These are phyloP conservation scores for Zaprionus taronus DNA, from an alignment of 1,140 invertebrate species.

Conservation along the genomic window DNA sequence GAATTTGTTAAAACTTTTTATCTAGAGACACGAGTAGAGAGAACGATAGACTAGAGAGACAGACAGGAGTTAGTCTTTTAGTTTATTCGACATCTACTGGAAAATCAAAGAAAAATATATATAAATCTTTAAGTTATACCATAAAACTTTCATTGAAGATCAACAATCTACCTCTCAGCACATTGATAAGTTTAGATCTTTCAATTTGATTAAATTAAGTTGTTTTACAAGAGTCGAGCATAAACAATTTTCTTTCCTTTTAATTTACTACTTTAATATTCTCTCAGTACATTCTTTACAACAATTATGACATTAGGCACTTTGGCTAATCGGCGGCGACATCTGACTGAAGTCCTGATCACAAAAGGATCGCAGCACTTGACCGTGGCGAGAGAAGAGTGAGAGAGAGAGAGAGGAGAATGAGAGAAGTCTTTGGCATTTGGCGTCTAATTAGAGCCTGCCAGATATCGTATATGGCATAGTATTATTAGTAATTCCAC, in stretches of 20 bases:
- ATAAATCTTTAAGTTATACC: too few species aligned
- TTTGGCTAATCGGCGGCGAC: slow-evolving; percentile 67
- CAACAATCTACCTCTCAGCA: too few species aligned
- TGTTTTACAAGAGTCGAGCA: not conserved
- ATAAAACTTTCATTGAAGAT: too few species aligned
- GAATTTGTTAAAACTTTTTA: not conserved
- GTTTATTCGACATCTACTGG: too few species aligned
- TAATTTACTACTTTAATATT: not conserved
- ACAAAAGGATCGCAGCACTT: slow-evolving; percentile 69
- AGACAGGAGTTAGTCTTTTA: rapidly evolving
- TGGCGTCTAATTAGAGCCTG: slow-evolving; percentile 45
- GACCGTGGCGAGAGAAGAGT: slow-evolving; percentile 39
- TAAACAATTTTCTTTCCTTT: too few species aligned
- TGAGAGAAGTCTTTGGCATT: slow-evolving; percentile 42
- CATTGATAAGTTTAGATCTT: too few species aligned
- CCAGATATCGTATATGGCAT: slow-evolving; percentile 39
- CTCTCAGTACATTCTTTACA: not conserved
- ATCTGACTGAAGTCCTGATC: slow-evolving; percentile 63
- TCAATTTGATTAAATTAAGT: not conserved
- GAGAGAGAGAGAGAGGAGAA: not conserved
- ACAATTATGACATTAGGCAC: slow-evolving; percentile 32
- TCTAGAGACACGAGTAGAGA: too few species aligned
- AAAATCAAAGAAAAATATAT: too few species aligned
- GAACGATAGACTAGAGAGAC: too few species aligned
- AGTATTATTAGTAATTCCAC: slow-evolving; percentile 74